These are phyloP conservation scores for Drosophila ficusphila DNA, from an alignment of 1,140 invertebrate species.

Conservation along the genomic window DNA sequence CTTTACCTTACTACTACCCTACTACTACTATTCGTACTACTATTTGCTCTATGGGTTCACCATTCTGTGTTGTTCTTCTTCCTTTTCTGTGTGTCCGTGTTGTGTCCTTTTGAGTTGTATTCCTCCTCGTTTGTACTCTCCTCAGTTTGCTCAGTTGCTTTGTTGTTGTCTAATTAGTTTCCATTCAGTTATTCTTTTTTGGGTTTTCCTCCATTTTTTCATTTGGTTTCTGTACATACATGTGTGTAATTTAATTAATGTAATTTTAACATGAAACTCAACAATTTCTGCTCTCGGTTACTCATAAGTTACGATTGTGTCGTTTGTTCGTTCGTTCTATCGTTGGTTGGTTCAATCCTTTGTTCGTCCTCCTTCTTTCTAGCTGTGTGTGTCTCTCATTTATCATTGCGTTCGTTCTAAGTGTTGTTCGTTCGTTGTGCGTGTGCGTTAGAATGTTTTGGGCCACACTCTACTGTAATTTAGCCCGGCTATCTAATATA, in stretches of 20 bases:
- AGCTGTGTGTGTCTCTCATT: constrained; percentile 67
- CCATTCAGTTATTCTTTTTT: constrained; percentile 26
- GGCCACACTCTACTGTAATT: constrained; percentile 35
- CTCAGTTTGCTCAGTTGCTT: constrained; percentile 30
- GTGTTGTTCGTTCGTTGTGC: constrained; percentile 36
- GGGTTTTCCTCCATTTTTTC: constrained; percentile 14
- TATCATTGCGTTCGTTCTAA: constrained; percentile 66
- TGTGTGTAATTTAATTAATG: constrained; percentile 80
- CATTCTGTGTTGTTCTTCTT: constrained; percentile 72
- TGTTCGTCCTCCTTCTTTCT: constrained; percentile 46
- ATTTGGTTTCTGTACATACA: constrained; percentile 37
- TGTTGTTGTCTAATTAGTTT: constrained; percentile 34
- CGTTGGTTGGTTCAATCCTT: constrained; percentile 45
- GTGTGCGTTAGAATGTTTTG: constrained; percentile 40
- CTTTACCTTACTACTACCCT: constrained; percentile 57
- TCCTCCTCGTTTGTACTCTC: constrained; percentile 26
- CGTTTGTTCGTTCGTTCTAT: constrained; percentile 38
- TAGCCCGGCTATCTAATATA: constrained; percentile 57
- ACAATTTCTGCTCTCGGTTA: constrained; percentile 81
- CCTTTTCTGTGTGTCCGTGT: constrained; percentile 74
- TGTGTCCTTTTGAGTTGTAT: constrained; percentile 48
- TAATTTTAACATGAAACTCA: constrained; percentile 83
- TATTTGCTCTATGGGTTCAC: constrained; percentile 79
- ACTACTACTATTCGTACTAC: constrained; percentile 72
- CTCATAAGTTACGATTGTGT: constrained; percentile 68